These are phyloP conservation scores for Pararge aegeria DNA, from an alignment of 1,140 invertebrate species.

Conservation along the genomic window DNA sequence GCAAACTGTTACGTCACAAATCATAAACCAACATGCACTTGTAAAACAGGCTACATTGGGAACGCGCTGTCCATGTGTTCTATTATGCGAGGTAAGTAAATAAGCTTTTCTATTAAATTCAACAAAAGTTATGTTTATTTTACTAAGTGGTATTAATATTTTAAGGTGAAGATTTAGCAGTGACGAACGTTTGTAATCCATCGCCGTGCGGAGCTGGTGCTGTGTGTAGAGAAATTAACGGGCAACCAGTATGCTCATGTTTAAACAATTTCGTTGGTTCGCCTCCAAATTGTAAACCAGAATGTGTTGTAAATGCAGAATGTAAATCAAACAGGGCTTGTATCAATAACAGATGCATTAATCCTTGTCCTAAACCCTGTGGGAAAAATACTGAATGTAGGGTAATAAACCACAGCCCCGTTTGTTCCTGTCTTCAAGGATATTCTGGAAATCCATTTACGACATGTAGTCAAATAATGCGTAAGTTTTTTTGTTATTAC, in stretches of 20 bases:
- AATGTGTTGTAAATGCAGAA: constrained; percentile 83
- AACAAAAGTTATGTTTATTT: not conserved
- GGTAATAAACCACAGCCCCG: constrained; percentile 81
- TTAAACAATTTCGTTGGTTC: constrained; percentile 80
- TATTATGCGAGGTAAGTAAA: constrained; percentile 50
- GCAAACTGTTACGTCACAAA: constrained; percentile 89
- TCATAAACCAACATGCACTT: constrained; percentile 89
- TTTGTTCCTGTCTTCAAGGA: constrained; percentile 80
- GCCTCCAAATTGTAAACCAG: constrained; percentile 82
- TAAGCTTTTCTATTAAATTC: constrained; percentile 10
- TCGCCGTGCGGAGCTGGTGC: constrained; percentile 70
- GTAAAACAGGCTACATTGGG: constrained; percentile 86
- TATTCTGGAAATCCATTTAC: constrained; percentile 82
- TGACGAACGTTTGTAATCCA: constrained; percentile 79
- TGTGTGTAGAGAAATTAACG: constrained; percentile 63
- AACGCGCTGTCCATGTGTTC: constrained; percentile 86
- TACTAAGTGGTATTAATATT: constrained; percentile 9
- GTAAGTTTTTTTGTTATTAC: constrained; percentile 75
- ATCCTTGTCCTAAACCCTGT: constrained; percentile 82
- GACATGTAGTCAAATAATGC: constrained; percentile 78
- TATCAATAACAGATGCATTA: constrained; percentile 82
- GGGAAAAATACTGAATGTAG: constrained; percentile 79
- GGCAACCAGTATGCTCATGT: constrained; percentile 83
- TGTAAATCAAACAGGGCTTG: constrained; percentile 82
- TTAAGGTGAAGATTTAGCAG: constrained; percentile 49